These are phyloP conservation scores for Helogale parvula DNA, from an alignment of 2,113 vertebrate species.

Conservation along the genomic window DNA sequence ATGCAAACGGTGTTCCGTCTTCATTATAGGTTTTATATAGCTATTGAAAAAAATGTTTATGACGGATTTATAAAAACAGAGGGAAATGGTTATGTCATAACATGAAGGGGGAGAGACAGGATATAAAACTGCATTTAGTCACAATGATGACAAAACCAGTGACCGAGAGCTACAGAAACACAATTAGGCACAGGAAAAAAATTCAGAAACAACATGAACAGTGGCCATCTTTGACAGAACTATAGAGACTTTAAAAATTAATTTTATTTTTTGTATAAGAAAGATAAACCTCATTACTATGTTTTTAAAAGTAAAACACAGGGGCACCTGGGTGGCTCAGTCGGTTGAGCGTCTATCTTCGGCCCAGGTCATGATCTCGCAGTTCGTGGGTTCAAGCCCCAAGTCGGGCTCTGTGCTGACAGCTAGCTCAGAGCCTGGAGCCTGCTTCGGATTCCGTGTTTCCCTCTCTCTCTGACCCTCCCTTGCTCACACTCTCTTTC, in stretches of 20 bases:
- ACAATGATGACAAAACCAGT: neutral
- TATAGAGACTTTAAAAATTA: neutral
- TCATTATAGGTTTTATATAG: neutral
- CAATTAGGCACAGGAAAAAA: neutral
- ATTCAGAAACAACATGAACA: neutral
- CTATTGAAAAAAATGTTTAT: constrained; percentile 25
- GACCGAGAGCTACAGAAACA: neutral
- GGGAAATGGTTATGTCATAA: neutral
- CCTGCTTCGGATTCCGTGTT: no score
- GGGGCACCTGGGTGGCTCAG: no score
- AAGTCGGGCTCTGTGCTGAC: no score
- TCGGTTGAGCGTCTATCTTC: no score
- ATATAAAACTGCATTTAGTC: neutral
- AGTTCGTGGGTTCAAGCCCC: no score
- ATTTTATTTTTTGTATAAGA: neutral
- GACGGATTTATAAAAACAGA: neutral
- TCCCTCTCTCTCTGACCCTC: no score
- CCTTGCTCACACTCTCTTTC: no score
- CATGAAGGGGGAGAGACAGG: neutral
- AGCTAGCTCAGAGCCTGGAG: no score
- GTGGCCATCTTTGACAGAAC: neutral
- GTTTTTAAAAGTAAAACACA: neutral
- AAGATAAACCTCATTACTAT: neutral
- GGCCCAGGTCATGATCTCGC: no score
- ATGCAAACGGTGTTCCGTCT: neutral